These are phyloP conservation scores for Loxodonta africana DNA, from an alignment of 2,113 vertebrate genomes.

Conservation along the genomic window DNA sequence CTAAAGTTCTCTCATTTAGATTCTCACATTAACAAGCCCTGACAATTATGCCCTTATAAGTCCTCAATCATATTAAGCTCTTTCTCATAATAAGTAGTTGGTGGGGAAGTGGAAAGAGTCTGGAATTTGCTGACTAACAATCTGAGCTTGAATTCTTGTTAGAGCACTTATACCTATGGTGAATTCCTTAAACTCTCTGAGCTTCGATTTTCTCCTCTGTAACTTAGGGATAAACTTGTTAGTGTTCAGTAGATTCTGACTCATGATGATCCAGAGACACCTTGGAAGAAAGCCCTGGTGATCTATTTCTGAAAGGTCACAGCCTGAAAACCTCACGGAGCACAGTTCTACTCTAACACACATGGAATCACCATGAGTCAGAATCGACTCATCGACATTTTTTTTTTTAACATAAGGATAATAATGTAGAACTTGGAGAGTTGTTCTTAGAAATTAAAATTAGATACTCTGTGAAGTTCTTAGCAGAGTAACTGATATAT, in stretches of 20 bases:
- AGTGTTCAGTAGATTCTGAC: too few relatives aligned
- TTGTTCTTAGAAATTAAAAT: conserved; percentile 26
- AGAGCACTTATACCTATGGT: background rate
- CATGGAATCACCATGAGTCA: too few relatives aligned
- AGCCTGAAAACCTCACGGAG: too few relatives aligned
- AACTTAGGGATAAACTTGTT: background rate
- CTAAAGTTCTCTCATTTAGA: background rate
- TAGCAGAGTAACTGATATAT: background rate
- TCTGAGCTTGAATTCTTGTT: background rate
- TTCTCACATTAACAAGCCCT: background rate
- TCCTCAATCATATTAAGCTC: background rate
- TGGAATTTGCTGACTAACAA: background rate
- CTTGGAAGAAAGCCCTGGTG: too few relatives aligned
- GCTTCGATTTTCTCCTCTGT: background rate
- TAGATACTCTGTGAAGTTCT: background rate
- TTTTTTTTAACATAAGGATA: background rate
- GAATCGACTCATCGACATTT: too few relatives aligned
- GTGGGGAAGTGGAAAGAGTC: background rate
- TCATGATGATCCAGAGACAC: too few relatives aligned
- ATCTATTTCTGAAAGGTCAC: too few relatives aligned
- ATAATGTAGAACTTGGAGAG: background rate
- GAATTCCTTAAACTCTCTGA: background rate
- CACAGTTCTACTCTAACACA: too few relatives aligned
- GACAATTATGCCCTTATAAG: background rate
- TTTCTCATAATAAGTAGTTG: background rate